phyloP scores from a whole-genome alignment of 2,797 vertebrate genomes.

The Falco novaeseelandiae region DNA sequence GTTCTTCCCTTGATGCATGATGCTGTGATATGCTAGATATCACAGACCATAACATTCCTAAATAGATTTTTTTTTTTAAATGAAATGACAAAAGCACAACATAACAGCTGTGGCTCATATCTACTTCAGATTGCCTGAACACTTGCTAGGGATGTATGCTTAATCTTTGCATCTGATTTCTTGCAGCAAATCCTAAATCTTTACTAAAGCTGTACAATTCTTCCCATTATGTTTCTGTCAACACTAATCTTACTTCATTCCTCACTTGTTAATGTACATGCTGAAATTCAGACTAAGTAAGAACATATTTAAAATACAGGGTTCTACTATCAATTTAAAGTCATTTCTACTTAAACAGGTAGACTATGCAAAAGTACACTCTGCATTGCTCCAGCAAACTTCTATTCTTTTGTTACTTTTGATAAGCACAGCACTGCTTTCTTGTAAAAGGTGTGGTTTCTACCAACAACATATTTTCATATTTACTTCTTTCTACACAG shows the following conservation, averaged over 20 bases:
- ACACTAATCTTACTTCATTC: neutral
- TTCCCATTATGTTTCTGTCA: neutral
- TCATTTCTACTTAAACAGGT: neutral
- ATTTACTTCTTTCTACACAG: constrained; percentile 58
- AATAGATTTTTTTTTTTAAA: neutral
- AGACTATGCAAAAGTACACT: neutral
- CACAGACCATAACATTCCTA: neutral
- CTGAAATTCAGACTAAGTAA: neutral
- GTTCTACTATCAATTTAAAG: neutral
- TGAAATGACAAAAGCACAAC: neutral
- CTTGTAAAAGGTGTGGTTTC: neutral
- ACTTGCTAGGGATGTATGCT: neutral
- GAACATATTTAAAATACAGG: neutral
- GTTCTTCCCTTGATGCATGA: too few relatives aligned
- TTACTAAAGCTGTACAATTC: neutral
- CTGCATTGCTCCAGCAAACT: neutral
- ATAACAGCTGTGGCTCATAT: neutral
- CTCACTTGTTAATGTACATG: neutral
- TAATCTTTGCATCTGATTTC: neutral
- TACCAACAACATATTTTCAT: neutral
- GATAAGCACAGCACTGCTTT: neutral
- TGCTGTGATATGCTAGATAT: neutral
- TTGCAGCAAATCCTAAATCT: neutral
- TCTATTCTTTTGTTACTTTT: neutral
- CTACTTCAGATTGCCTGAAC: neutral